Conservation (phyloP, 1,140 invertebrate species). For the Odontomachus brunneus region DNA sequence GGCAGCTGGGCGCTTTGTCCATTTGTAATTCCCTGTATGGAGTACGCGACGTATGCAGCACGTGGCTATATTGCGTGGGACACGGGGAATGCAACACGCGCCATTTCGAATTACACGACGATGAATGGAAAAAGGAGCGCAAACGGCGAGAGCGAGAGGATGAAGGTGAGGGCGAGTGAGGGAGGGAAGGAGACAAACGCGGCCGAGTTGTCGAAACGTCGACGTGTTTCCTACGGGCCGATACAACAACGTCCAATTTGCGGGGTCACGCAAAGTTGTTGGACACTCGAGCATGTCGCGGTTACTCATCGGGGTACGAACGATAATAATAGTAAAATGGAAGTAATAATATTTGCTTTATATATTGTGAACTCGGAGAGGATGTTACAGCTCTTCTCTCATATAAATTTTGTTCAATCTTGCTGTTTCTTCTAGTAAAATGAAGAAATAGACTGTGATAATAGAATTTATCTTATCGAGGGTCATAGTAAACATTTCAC, state of each 20-base stretch:
- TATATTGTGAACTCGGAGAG: too few relatives aligned
- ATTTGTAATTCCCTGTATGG: slow-evolving; percentile 74
- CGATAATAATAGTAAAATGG: slow-evolving; percentile 7
- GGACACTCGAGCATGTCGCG: slow-evolving; percentile 46
- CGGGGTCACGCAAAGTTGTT: not conserved
- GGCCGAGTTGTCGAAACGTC: slow-evolving; percentile 61
- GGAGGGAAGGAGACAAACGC: slow-evolving; percentile 20
- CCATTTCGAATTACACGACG: slow-evolving; percentile 70
- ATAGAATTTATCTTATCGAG: too few relatives aligned
- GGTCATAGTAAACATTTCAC: too few relatives aligned
- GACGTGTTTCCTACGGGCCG: slow-evolving; percentile 34
- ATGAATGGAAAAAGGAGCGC: slow-evolving; percentile 63
- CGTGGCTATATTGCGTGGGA: slow-evolving; percentile 70
- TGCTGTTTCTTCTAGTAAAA: too few relatives aligned
- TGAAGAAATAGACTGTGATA: too few relatives aligned
- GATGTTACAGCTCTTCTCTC: too few relatives aligned
- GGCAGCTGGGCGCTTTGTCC: slow-evolving; percentile 68
- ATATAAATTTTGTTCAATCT: too few relatives aligned
- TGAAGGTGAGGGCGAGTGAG: too few relatives aligned
- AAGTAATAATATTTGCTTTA: too few relatives aligned
- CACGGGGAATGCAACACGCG: slow-evolving; percentile 66
- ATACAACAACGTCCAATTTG: not conserved
- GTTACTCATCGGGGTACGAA: slow-evolving; percentile 11
- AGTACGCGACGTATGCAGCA: slow-evolving; percentile 67
- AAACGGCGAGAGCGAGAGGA: slow-evolving; percentile 16